phyloP scores from a whole-genome alignment of 2,797 vertebrate species.

The Clarias pachynema region DNA sequence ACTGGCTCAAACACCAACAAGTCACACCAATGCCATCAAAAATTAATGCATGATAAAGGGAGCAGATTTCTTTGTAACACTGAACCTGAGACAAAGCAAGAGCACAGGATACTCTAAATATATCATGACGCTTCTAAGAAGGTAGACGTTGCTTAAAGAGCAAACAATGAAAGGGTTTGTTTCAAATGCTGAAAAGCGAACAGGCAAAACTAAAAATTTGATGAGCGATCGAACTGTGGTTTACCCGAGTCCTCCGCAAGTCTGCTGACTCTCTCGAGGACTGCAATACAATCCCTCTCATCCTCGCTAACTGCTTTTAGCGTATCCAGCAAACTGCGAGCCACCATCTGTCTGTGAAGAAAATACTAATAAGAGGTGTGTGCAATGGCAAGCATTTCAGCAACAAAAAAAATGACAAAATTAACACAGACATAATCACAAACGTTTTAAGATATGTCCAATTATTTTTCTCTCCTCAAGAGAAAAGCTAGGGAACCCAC shows the following conservation, averaged over 20 bases:
- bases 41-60: slow-evolving; percentile 38
- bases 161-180: not conserved
- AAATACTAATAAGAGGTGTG: slow-evolving; percentile 48
- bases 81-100: slow-evolving; percentile 27
- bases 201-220: not conserved
- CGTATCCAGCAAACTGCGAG: slow-evolving; percentile 88
- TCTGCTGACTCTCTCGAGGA: slow-evolving; percentile 85
- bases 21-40: slow-evolving; percentile 47
- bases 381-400: not conserved
- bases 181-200: not conserved
- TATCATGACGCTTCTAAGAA: not conserved
- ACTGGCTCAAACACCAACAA: slow-evolving; percentile 32
- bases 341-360: slow-evolving; percentile 87
- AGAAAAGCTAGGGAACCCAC: not conserved
- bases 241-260: slow-evolving; percentile 88
- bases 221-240: slow-evolving; percentile 23
- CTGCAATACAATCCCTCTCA: slow-evolving; percentile 85
- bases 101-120: slow-evolving; percentile 3
- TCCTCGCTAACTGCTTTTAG: slow-evolving; percentile 88
- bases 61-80: slow-evolving; percentile 20
- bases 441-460: not conserved
- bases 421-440: not conserved
- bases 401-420: not conserved
- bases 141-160: not conserved
- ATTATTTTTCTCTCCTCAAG: not conserved